Conservation (phyloP, 2,797 vertebrate genomes). For the Danio choprae region DNA sequence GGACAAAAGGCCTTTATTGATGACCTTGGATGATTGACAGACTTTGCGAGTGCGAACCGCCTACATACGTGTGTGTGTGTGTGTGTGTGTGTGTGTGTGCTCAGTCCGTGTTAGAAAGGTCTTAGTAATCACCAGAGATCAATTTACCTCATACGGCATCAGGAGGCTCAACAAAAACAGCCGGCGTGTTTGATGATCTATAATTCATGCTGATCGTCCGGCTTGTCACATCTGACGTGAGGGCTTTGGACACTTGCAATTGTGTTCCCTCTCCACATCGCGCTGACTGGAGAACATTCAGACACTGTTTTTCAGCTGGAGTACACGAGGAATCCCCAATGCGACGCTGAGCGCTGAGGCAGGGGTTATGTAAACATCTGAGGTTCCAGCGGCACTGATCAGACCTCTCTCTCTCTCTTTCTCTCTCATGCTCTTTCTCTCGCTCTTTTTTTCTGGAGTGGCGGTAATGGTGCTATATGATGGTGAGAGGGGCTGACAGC, state of each 20-base stretch:
- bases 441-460: background rate
- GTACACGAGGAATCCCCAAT: conserved; percentile 41
- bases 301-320: conserved; percentile 24
- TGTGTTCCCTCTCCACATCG: conserved; percentile 51
- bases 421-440: conserved; percentile 8
- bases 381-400: conserved; percentile 26
- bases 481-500: conserved; percentile 72
- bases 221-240: conserved; percentile 66
- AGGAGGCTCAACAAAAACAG: conserved; percentile 62
- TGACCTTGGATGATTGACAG: conserved; percentile 79
- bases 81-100: conserved; percentile 15
- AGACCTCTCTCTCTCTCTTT: conserved; percentile 14
- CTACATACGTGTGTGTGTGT: conserved; percentile 25
- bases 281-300: conserved; percentile 25
- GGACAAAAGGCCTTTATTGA: conserved; percentile 82
- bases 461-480: conserved; percentile 58
- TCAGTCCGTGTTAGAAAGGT: conserved; percentile 44
- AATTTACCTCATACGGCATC: conserved; percentile 60
- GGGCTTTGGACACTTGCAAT: conserved; percentile 61
- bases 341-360: conserved; percentile 30
- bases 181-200: conserved; percentile 64
- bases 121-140: conserved; percentile 72
- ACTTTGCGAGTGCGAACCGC: conserved; percentile 48
- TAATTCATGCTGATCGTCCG: conserved; percentile 67
- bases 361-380: conserved; percentile 51